Evolutionary conservation across 2,888 invertebrate genomes (phyloP).

Genomic region (Epistrophella euchroma): DNA sequence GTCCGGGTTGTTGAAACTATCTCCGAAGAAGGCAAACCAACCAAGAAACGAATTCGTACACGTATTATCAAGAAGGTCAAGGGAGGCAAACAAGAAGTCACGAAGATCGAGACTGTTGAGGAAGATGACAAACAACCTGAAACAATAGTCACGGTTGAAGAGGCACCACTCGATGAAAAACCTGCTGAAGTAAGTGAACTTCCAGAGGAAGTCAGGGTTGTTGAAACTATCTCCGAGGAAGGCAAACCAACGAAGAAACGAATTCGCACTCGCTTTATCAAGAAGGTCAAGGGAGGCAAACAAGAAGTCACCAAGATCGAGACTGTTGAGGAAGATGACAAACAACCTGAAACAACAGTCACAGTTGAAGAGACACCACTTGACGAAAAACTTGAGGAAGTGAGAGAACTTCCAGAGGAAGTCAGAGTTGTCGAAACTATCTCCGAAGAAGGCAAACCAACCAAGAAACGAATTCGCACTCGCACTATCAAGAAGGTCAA

Average conservation of each 20-base stretch:
- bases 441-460: slow-evolving; percentile 79
- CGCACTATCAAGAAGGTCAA: slow-evolving; percentile 80
- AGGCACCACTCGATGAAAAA: slow-evolving; percentile 79
- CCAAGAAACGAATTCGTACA: slow-evolving; percentile 80
- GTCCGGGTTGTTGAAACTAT: slow-evolving; percentile 82
- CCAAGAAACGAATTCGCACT: slow-evolving; percentile 80
- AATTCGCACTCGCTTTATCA: slow-evolving; percentile 75
- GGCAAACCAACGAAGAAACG: slow-evolving; percentile 80
- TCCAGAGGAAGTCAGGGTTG: slow-evolving; percentile 79
- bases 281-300: slow-evolving; percentile 77
- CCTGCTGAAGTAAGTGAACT: slow-evolving; percentile 78
- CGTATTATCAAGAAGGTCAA: slow-evolving; percentile 81
- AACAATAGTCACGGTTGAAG: slow-evolving; percentile 78
- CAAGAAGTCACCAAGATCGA: slow-evolving; percentile 83
- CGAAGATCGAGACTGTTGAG: slow-evolving; percentile 79
- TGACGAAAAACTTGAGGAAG: slow-evolving; percentile 71
- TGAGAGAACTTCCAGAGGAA: slow-evolving; percentile 77
- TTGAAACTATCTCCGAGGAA: slow-evolving; percentile 75
- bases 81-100: slow-evolving; percentile 78
- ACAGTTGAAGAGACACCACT: slow-evolving; percentile 77
- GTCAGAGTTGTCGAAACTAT: slow-evolving; percentile 76
- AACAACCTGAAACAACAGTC: slow-evolving; percentile 80
- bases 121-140: slow-evolving; percentile 80
- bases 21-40: slow-evolving; percentile 80
- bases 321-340: slow-evolving; percentile 81